Base-by-base conservation (phyloP, 1,140 invertebrate species). In the Ceratosolen fusciceps region DNA sequence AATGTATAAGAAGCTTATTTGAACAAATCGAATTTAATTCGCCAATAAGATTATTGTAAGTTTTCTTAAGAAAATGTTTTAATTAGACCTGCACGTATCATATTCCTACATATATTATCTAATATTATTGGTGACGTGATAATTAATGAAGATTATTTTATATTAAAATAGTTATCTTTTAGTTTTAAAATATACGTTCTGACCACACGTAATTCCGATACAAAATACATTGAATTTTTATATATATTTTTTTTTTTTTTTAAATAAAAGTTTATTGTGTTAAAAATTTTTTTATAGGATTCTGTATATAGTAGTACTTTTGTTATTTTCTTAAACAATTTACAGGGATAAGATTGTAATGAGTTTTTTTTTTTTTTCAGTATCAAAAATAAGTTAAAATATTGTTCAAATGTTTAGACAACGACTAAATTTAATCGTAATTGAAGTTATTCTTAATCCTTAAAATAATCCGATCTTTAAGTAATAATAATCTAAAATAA, bases 371-470 rank as follows among this genome's bases (percentile, higher is more conserved):
- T 70, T 70, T 29, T 26, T n/a, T 29, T n/a, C 47, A 10, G 8
- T 14, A 16, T 65, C 16, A 60, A 58, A 7, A 37, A 76, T 24
- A 67, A 21, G 54, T 67, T 12, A 37, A 21, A 8, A 49, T 47
- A 19, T 52, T n/a, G 37, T 52, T 75, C 7, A 24, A 4, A 74
- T 43, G 29, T 56, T 54, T 2, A 47, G 16, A 12, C 3, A 37
- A 67, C 31, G 74, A 76, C 26, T n/a, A 1, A 26, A 54, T 52
- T 60, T 67, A 67, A 67, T 76, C 26, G 21, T 8, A 54, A 67
- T 76, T 16, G 31, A 39, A 9, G 31, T 39, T 65, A 37, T 39
- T 1, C 74, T 49, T 14, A 3, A 5, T n/a, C n/a, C n/a, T n/a
- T n/a, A n/a, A n/a, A n/a, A n/a, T n/a, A n/a, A n/a, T n/a, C n/a